phyloP scores from a whole-genome alignment of 2,797 vertebrate genomes.

The Sciurus vulgaris region DNA sequence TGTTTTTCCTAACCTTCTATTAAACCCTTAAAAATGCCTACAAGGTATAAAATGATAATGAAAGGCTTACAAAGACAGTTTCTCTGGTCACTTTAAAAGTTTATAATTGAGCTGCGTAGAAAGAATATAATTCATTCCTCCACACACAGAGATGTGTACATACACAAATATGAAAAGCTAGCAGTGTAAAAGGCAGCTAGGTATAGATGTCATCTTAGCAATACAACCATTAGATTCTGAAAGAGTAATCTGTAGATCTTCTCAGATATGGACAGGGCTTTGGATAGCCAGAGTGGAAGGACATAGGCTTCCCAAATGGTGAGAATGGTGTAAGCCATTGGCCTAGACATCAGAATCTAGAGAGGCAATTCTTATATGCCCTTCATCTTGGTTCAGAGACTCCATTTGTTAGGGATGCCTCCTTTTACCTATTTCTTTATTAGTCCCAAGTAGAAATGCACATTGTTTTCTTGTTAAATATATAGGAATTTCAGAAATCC shows the following conservation, averaged over 20 bases:
- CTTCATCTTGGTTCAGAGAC: not conserved
- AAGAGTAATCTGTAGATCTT: not conserved
- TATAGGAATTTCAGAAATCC: slow-evolving; percentile 97
- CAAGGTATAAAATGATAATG: not conserved
- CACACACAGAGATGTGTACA: not conserved
- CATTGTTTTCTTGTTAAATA: slow-evolving; percentile 43
- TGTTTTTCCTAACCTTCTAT: slow-evolving; percentile 1
- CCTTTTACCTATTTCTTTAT: not conserved
- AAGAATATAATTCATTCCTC: not conserved
- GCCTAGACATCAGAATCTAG: not conserved
- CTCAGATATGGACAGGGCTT: not conserved
- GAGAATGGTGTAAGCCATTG: not conserved
- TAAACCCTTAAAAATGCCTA: not conserved
- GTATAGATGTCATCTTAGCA: not conserved
- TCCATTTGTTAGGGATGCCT: not conserved
- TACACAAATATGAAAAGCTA: not conserved
- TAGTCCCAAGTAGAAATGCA: not conserved
- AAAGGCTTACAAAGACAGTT: not conserved
- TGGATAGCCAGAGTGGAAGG: not conserved
- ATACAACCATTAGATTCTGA: not conserved
- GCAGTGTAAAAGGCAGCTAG: not conserved
- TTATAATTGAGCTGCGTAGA: not conserved
- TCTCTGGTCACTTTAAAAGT: not conserved
- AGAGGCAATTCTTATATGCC: not conserved
- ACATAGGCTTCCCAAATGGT: not conserved